Conservation (phyloP, 2,888 invertebrate species). For the Emmelina monodactyla region DNA sequence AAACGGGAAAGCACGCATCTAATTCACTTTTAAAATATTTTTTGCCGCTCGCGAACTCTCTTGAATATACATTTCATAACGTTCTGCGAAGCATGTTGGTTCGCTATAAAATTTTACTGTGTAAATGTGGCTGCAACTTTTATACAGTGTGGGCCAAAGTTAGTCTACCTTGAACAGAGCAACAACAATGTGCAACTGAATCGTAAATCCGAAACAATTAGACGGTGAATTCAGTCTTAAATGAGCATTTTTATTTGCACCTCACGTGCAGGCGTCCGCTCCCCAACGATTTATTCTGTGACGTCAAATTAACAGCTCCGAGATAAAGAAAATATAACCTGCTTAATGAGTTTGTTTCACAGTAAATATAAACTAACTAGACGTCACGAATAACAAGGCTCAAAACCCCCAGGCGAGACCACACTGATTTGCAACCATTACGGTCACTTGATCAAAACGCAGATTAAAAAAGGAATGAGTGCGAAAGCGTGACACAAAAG, state of each 20-base stretch:
- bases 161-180: conserved; percentile 10
- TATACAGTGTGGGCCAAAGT: neutral
- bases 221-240: conserved; percentile 48
- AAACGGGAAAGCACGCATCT: neutral
- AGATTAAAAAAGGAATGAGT: conserved; percentile 55
- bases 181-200: conserved; percentile 39
- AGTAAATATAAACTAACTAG: too few species aligned
- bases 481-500: conserved; percentile 59
- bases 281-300: conserved; percentile 43
- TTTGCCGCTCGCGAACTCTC: neutral
- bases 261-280: conserved; percentile 46
- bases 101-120: conserved; percentile 14
- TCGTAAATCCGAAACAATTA: conserved; percentile 56
- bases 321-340: conserved; percentile 48
- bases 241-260: conserved; percentile 56
- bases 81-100: neutral
- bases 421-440: conserved; percentile 35
- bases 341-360: too few species aligned
- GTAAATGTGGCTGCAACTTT: conserved; percentile 22
- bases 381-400: too few species aligned
- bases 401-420: too few species aligned
- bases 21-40: neutral
- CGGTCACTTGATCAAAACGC: too few species aligned
- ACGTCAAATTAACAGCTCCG: conserved; percentile 51
- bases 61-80: neutral